These are phyloP conservation scores for Syngnathus floridae DNA, from an alignment of 2,113 vertebrate species.

Conservation along the genomic window DNA sequence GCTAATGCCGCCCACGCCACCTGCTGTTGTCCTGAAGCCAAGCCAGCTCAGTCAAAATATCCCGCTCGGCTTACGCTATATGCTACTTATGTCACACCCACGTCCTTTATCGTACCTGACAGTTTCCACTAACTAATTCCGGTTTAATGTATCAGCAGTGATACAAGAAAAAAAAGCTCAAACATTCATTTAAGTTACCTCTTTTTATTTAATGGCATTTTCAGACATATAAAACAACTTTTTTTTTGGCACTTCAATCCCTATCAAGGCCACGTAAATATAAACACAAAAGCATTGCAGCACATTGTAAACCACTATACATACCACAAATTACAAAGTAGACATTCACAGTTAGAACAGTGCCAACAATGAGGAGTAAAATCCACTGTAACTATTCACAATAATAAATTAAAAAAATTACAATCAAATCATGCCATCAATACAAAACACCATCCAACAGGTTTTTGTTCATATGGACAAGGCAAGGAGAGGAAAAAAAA, in stretches of 20 bases:
- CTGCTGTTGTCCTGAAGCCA: constrained; percentile 43
- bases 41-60: constrained; percentile 20
- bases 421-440: constrained; percentile 16
- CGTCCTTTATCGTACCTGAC: constrained; percentile 8
- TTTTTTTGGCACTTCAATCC: constrained; percentile 49
- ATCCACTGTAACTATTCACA: background rate
- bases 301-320: background rate
- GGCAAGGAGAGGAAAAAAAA: constrained; percentile 25
- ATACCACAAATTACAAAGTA: constrained; percentile 4
- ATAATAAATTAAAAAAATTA: constrained; percentile 7
- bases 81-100: constrained; percentile 16
- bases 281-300: background rate
- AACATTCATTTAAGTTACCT: constrained; percentile 10
- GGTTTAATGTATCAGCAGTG: no score
- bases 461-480: constrained; percentile 27
- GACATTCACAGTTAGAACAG: background rate
- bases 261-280: constrained; percentile 44
- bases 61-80: constrained; percentile 27
- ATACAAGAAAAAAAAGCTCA: background rate
- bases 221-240: constrained; percentile 24
- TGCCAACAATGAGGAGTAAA: background rate
- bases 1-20: constrained; percentile 60
- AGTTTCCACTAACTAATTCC: background rate
- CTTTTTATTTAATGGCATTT: constrained; percentile 42
- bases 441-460: constrained; percentile 13